Conservation (phyloP, 1,140 invertebrate genomes). For the Bombus pyrosoma region DNA sequence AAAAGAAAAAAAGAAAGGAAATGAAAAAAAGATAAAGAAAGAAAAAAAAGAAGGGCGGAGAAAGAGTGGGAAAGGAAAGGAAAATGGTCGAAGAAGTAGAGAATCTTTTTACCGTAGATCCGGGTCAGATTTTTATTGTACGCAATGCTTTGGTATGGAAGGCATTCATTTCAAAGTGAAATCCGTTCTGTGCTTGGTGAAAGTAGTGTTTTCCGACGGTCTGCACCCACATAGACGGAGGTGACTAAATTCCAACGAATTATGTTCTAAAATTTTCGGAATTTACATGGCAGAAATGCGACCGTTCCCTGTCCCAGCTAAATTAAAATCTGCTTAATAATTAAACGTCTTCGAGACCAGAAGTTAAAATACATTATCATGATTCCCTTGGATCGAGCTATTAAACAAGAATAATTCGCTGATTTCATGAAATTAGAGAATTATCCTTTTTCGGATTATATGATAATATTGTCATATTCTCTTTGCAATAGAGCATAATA, state of each 20-base stretch:
- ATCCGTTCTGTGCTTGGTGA: conserved; percentile 1
- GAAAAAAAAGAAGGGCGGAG: background rate
- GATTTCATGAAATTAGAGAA: no score
- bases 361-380: background rate
- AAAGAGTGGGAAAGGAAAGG: background rate
- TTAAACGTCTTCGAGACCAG: background rate
- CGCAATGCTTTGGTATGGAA: conserved; percentile 19
- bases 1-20: background rate
- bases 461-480: background rate
- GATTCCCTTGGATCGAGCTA: background rate
- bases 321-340: background rate
- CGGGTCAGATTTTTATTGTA: conserved; percentile 52
- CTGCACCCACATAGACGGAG: background rate
- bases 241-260: background rate
- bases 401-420: no score
- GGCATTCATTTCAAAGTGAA: conserved; percentile 46
- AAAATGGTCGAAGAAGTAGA: background rate
- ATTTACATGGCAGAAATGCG: background rate
- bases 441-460: background rate
- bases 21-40: background rate
- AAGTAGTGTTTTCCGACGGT: background rate
- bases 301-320: background rate
- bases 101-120: conserved; percentile 48
- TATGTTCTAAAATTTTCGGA: conserved; percentile 9
- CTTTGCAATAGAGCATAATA: no score